Evolutionary conservation across 2,888 invertebrate genomes (phyloP), one percentile per base, ranked within the genome.

Genomic region (Agapostemon virescens): DNA sequence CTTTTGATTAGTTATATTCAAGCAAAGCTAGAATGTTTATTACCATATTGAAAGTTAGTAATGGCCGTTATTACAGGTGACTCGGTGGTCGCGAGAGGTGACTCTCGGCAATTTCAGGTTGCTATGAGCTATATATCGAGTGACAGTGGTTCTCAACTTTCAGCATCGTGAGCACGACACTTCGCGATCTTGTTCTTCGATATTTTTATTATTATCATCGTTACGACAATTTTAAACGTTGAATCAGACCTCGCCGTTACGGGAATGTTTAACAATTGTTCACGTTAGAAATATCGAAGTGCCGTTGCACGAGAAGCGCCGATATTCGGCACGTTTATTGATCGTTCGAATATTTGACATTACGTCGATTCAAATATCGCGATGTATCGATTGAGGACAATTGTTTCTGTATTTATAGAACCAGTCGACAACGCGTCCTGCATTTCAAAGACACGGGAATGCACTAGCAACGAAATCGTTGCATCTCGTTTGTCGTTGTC

Each of bases 51-150:
- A 26, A 42, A 66, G 40, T 61, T 15, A 52, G 45, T 38, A 52
- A 64, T 23, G 61, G 77, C 30, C 26, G 52, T 70, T 49, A 40
- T 38, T 58, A 33, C 17, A 55, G 23, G 26, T 17, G 23, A 42
- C 36, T 33, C 23, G 15, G 38, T 55, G 15, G 38, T 55, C 26
- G 36, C 38, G 45, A 58, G 45, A 15, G 36, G 6, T 68, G 49
- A 80, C 40, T 58, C 40, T 69, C 61, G 58, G 33, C 66, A 67
- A 55, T 36, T 80, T 80, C 68, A 80, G 26, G 66, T 66, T 73
- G 73, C 72, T 79, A 45, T 20, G 55, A 36, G 45, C 42, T 58
- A 45, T 68, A 61, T n/a, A 23, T n/a, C 55, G 30, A 26, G 23
- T 11, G 11, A 6, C 42, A 58, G 66, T 71, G 70, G 67, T 79